Evolutionary conservation across 2,797 vertebrate genomes (phyloP), one percentile per base, ranked within the genome.

Genomic region (Anomalospiza imberbis): DNA sequence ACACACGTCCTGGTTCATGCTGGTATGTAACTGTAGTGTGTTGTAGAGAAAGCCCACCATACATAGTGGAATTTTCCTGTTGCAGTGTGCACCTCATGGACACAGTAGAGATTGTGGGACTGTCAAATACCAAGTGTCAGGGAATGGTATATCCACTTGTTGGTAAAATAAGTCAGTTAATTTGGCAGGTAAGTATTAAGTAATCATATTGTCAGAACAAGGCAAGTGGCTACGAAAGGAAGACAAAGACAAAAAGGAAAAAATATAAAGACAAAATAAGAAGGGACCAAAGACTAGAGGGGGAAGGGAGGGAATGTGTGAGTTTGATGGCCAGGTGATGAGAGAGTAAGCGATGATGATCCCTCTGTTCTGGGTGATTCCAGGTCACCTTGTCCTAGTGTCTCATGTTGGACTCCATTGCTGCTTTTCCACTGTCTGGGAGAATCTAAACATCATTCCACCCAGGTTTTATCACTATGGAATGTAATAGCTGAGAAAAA

Each of bases 161-260:
- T 98, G 98, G 97, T 98, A 98, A 98, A 98, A 98, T 98, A 98
- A 98, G 94, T 97, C 98, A 98, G 96, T 98, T 98, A 98, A 98
- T 98, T 97, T 98, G 98, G 96, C 97, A 98, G 97, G 97, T 98
- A 91, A 98, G 96, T 94, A 98, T 98, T 98, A 98, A 97, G 97
- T 97, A 97, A 97, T 98, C 98, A 98, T 80, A 94, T 89, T 98
- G 97, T 97, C 97, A 98, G 93, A 97, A 84, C 73, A 89, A 95
- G 91, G 96, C 92, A 94, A 97, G 87, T 94, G 85, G 95, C 96
- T 97, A 96, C 97, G 82, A 95, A 96, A 97, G 70, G 96, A 96
- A 98, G 94, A 98, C 95, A 97, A 97, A 97, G 96, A 97, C 14
- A 11, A 96, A 96, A 95, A 88, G 63, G 50, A 91, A 96, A 96